These are phyloP conservation scores for Aeoliscus strigatus DNA, from an alignment of 2,797 vertebrate genomes.

Conservation along the genomic window DNA sequence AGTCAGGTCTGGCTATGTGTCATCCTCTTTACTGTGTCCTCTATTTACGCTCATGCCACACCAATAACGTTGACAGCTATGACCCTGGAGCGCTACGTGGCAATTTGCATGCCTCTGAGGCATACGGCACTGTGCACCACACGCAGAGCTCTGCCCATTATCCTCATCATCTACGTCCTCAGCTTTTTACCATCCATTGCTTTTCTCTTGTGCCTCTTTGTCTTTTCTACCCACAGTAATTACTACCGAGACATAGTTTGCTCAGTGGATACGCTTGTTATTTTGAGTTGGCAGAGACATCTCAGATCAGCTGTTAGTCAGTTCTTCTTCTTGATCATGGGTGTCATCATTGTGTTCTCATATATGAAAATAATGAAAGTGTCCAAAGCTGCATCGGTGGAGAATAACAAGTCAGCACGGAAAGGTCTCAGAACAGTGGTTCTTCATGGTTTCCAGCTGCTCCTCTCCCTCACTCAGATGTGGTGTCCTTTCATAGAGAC, in stretches of 20 bases:
- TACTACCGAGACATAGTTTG: conserved; percentile 7
- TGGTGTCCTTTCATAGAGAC: conserved; percentile 45
- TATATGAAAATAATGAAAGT: conserved; percentile 50
- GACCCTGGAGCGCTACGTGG: conserved; percentile 66
- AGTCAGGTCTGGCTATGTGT: conserved; percentile 34
- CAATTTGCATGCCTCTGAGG: conserved; percentile 61
- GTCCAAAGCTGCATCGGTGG: conserved; percentile 43
- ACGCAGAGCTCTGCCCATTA: conserved; percentile 5
- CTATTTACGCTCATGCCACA: conserved; percentile 25
- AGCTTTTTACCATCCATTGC: conserved; percentile 31
- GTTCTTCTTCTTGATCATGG: conserved; percentile 49
- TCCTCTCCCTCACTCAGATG: conserved; percentile 50
- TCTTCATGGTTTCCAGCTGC: conserved; percentile 51
- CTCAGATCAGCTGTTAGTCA: conserved; percentile 28
- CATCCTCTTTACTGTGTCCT: neutral
- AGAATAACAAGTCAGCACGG: conserved; percentile 35
- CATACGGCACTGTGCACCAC: conserved; percentile 50
- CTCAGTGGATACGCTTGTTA: conserved; percentile 11
- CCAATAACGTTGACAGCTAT: conserved; percentile 59
- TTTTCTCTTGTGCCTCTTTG: conserved; percentile 21
- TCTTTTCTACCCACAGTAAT: neutral
- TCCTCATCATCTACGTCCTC: conserved; percentile 44
- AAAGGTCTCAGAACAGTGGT: conserved; percentile 51
- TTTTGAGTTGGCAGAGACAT: conserved; percentile 31
- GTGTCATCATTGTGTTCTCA: conserved; percentile 24